Conservation (phyloP, 2,113 vertebrate species). For the Cairina moschata region DNA sequence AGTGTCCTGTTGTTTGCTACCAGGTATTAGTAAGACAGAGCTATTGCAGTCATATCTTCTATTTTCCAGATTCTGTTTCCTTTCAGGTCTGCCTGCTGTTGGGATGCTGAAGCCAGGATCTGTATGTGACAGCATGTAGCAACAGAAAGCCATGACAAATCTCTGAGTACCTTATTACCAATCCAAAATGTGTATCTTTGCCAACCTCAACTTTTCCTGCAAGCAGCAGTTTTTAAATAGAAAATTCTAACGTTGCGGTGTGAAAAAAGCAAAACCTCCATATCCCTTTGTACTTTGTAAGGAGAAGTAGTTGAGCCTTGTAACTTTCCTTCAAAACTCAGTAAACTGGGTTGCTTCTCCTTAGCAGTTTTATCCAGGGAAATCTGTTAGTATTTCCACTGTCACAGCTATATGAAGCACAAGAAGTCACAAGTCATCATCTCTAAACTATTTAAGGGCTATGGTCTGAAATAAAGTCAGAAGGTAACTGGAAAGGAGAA, state of each 20-base stretch:
- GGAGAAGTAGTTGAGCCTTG: not conserved
- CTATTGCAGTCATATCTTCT: not conserved
- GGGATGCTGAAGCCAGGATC: not conserved
- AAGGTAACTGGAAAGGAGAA: accelerated
- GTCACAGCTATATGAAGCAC: not conserved
- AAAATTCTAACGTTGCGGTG: not conserved
- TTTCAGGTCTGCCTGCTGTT: not conserved
- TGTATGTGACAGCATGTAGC: not conserved
- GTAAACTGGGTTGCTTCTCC: not conserved
- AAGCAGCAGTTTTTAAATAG: not conserved
- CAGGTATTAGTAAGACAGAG: not conserved
- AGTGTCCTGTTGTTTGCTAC: not conserved
- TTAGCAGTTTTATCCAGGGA: not conserved
- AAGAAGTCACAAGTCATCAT: not conserved
- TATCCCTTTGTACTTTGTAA: not conserved
- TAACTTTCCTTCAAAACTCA: not conserved
- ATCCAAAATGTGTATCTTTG: not conserved
- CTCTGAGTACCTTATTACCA: not conserved
- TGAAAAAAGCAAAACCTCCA: not conserved
- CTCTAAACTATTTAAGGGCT: not conserved
- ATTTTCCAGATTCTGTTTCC: not conserved
- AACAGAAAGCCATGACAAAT: not conserved
- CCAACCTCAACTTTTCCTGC: not conserved
- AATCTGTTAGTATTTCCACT: not conserved
- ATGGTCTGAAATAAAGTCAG: not conserved